Evolutionary conservation across 2,113 vertebrate species (phyloP).

Genomic region (Salvator merianae): DNA sequence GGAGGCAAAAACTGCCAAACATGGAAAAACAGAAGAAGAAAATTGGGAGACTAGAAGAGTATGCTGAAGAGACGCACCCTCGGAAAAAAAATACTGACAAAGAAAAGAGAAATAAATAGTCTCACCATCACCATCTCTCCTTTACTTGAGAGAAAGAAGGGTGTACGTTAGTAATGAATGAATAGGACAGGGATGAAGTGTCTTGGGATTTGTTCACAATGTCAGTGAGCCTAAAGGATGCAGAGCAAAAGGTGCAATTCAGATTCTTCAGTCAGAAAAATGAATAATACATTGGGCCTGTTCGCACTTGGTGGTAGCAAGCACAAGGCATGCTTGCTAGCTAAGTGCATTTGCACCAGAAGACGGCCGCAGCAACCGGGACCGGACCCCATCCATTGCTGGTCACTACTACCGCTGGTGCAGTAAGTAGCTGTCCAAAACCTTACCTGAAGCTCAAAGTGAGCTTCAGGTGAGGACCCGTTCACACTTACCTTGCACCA

Average conservation of each 20-base stretch:
- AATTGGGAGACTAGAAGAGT: neutral
- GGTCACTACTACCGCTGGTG: too few species aligned
- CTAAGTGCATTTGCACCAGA: too few species aligned
- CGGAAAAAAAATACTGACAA: neutral
- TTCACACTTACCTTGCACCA: too few species aligned
- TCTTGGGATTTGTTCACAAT: neutral
- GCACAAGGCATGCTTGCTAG: too few species aligned
- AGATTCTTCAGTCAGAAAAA: neutral
- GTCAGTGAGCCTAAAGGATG: too few species aligned
- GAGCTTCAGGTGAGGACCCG: too few species aligned
- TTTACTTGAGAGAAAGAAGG: neutral
- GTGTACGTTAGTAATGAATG: neutral
- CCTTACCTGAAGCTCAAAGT: too few species aligned
- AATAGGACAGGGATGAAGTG: neutral
- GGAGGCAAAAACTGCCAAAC: neutral
- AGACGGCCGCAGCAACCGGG: too few species aligned
- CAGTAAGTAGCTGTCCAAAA: too few species aligned
- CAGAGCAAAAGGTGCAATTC: neutral
- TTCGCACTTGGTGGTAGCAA: too few species aligned
- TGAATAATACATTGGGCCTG: too few species aligned
- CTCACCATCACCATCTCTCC: neutral
- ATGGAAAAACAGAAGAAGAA: neutral
- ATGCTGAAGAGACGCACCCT: neutral
- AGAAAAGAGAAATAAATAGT: neutral
- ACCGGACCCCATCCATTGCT: too few species aligned